phyloP scores from a whole-genome alignment of 2,888 invertebrate genomes.

The Pristionchus fissidentatus region DNA sequence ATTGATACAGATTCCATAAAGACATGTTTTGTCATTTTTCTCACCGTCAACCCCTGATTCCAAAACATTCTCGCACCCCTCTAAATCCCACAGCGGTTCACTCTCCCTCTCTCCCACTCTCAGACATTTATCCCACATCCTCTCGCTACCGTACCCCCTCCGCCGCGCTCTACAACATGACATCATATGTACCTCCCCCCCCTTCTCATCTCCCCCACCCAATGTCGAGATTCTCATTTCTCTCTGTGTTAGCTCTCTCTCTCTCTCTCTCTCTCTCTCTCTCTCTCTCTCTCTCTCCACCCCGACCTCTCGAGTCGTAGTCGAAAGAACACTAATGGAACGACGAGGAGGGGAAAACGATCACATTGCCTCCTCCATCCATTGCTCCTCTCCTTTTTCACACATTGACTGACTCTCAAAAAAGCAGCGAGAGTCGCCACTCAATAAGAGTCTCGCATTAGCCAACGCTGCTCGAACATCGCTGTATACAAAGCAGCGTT shows the following conservation, averaged over 20 bases:
- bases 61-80: too few relatives aligned
- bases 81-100: too few relatives aligned
- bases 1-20: too few relatives aligned
- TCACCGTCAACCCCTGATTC: too few relatives aligned
- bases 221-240: background rate
- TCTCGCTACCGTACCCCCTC: too few relatives aligned
- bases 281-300: background rate
- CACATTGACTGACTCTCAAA: background rate
- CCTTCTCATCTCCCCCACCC: background rate
- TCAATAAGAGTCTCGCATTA: background rate
- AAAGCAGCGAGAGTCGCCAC: background rate
- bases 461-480: too few relatives aligned
- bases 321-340: conserved; percentile 14
- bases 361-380: background rate
- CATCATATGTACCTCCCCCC: background rate
- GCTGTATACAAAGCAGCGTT: too few relatives aligned
- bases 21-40: too few relatives aligned
- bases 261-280: background rate
- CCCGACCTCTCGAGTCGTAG: too few relatives aligned
- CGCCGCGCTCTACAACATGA: background rate
- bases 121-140: too few relatives aligned
- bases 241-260: background rate
- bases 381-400: conserved; percentile 36
- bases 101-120: too few relatives aligned
- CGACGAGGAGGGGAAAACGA: background rate